Base-by-base conservation (phyloP, 2,888 invertebrate genomes). In the Orchesellides sinensis region DNA sequence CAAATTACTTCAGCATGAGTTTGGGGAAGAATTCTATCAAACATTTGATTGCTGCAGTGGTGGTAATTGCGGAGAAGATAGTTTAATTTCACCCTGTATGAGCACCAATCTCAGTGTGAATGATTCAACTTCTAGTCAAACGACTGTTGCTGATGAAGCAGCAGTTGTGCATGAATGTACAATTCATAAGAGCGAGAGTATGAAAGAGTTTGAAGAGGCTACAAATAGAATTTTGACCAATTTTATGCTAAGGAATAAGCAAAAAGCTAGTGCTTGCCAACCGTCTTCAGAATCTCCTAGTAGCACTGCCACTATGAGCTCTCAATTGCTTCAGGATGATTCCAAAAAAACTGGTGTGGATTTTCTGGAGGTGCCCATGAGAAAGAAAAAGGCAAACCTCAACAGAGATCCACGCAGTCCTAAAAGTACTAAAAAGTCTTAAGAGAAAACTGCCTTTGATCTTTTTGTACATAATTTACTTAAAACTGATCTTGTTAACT, bases 11-110 rank as follows among this genome's bases (percentile, higher is more conserved):
- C 87, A 87, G 65, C 77, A 86, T 29, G 87, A 88, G 81, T 88
- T 88, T 78, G 88, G 88, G 12, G 87, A 87, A 63, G 88, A 88
- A 29, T 88, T 88, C 54, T 88, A 87, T 68, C 86, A 87, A 70
- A 84, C 87, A 35, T 88, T 88, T 85, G 86, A 87, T 54, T 83
- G 84, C 54, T 83, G 84, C 27, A 84, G 84, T 70, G 86, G 85
- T 49, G 70, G 54, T 69, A 59, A 47, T 35, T 21, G 47, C 59
- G 52, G 59, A 52, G 79, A 79, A 66, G 83, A 79, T 61, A 65
- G 66, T 73, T 73, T 83, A 78, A 78, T 83, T 79, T 78, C 83
- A 73, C 78, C 78, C 83, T 83, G 61, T 23, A 61, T 73, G 77
- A 83, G 83, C 78, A 73, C 61, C 68, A 68, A 72, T 66, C 73